Base-by-base conservation (phyloP, 2,797 vertebrate genomes). In the Manis crassicaudata region DNA sequence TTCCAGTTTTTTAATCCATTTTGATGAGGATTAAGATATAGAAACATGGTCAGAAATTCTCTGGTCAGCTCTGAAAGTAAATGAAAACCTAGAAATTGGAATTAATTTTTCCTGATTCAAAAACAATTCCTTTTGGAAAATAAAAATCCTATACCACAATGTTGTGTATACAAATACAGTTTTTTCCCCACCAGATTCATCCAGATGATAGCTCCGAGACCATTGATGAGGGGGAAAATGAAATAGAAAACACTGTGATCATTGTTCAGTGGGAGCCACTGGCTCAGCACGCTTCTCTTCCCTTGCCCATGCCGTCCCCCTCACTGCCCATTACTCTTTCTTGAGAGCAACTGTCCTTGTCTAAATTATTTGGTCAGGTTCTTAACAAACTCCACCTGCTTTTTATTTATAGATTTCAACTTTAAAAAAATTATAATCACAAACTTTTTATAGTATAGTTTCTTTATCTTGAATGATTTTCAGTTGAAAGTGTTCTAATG, bases 401-500 rank as follows among this genome's bases (percentile, higher is more conserved):
- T 85, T 65, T 81, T 46, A 84, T 81, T 70, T 60, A 29, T 27
- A 77, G 32, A 76, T 50, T 68, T 81, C 7, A 92, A 62, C 3
- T 63, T 95, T 67, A 23, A 14, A 10, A 17, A 17, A 83, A 37
- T 67, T 40, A 17, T 40, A 63, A n/a, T 90, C 29, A 35, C 13
- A 85, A 81, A 81, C 35, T 32, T 92, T 63, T 35, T 37, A 6
- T 9, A 54, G 37, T 32, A 7, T 68, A 7, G 43, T 29, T 86
- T 94, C 21, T 35, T 90, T 87, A 81, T 75, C 52, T 75, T 82
- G 68, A 85, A 82, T 35, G 5, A 60, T 85, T 93, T 92, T 76
- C 29, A 58, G 10, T 23, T 76, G 11, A 63, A 89, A 92, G 63
- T 79, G 23, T 80, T 68, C 29, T 62, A 9, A 10, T 72, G 2